Evolutionary conservation across 2,113 vertebrate genomes (phyloP).

Genomic region (Lamprotornis superbus): DNA sequence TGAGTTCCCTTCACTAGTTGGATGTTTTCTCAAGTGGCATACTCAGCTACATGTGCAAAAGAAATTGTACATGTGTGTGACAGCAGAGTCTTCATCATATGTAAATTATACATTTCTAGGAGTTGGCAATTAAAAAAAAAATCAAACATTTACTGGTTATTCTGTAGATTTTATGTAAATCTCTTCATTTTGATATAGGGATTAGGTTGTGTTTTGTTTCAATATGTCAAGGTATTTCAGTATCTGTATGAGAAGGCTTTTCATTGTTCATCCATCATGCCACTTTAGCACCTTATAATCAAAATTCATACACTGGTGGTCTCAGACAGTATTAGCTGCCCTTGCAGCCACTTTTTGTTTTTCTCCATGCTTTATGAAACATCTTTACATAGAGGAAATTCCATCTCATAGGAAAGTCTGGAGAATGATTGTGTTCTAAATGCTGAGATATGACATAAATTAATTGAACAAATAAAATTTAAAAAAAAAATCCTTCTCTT

Average conservation of each 20-base stretch:
- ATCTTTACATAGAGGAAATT: background rate
- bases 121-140: background rate
- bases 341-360: background rate
- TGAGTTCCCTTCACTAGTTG: accelerated
- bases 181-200: background rate
- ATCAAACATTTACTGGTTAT: background rate
- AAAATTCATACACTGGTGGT: accelerated
- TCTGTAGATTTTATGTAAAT: background rate
- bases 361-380: background rate
- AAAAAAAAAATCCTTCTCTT: background rate
- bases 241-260: background rate
- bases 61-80: background rate
- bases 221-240: background rate
- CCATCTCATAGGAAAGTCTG: background rate
- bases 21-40: background rate
- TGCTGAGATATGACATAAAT: background rate
- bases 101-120: background rate
- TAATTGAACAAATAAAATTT: background rate
- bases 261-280: background rate
- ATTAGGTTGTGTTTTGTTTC: background rate
- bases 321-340: background rate
- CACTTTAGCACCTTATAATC: background rate
- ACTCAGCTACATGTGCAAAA: background rate
- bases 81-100: background rate
- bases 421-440: background rate